Percentiles rank a stretch among this genome's conserved stretches.
Conservation (phyloP, 2,797 vertebrate species). For the Sebastes ruberrimus region DNA sequence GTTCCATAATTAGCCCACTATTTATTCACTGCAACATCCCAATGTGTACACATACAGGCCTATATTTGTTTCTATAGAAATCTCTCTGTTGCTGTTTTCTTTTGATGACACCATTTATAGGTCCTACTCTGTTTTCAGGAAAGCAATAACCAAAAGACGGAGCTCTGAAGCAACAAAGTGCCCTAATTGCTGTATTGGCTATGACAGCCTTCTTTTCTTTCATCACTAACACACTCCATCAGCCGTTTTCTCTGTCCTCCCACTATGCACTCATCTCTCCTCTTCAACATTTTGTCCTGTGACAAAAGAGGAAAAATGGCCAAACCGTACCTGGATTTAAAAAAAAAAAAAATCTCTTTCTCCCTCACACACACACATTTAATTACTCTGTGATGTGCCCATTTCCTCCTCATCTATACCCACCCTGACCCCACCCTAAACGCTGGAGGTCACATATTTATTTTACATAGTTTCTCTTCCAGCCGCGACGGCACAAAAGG, state of each 20-base stretch:
- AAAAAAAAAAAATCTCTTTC: background rate
- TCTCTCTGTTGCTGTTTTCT: conserved; percentile 7
- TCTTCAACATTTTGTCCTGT: conserved; percentile 40
- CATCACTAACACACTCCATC: conserved; percentile 60
- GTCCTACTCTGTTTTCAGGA: conserved; percentile 44
- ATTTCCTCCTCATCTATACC: conserved; percentile 7
- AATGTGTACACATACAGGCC: background rate
- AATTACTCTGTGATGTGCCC: conserved; percentile 28
- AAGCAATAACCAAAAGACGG: conserved; percentile 35
- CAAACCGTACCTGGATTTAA: conserved; percentile 12
- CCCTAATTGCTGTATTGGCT: conserved; percentile 61
- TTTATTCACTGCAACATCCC: background rate
- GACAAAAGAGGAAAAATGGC: conserved; percentile 43
- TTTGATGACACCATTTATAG: conserved; percentile 30
- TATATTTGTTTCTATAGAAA: background rate
- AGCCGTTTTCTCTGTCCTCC: conserved; percentile 50
- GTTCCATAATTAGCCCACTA: background rate
- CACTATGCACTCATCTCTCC: conserved; percentile 46
- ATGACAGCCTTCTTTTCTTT: conserved; percentile 66
- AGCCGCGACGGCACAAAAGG: conserved; percentile 27
- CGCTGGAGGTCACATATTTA: conserved; percentile 63
- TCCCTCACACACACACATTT: background rate
- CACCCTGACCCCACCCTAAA: conserved; percentile 38
- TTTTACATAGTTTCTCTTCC: conserved; percentile 59
- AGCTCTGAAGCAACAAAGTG: conserved; percentile 44